These are phyloP conservation scores for Leptodactylus fuscus DNA, from an alignment of 2,113 vertebrate genomes.

Conservation along the genomic window DNA sequence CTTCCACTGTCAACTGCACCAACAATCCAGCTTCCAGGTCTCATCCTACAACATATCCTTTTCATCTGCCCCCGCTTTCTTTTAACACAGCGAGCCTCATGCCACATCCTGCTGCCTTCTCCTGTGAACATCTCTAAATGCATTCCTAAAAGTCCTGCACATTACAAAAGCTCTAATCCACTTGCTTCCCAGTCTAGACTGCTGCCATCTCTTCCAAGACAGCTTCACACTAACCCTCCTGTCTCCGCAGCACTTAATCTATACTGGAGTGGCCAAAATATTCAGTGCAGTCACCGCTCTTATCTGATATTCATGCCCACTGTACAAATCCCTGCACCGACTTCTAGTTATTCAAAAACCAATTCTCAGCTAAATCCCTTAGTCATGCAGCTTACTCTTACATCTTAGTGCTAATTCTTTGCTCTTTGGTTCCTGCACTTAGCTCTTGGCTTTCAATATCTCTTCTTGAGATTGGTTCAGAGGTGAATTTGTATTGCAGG, in stretches of 20 bases:
- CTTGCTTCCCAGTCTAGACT: not conserved
- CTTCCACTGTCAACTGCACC: not conserved
- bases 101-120: constrained; percentile 15
- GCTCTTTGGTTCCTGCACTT: not conserved
- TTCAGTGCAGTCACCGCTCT: not conserved
- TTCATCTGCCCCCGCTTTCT: constrained; percentile 30
- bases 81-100: not conserved
- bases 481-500: not conserved
- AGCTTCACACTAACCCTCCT: not conserved
- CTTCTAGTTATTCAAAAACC: not conserved
- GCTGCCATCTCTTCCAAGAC: constrained; percentile 17
- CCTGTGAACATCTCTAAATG: constrained; percentile 14
- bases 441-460: not conserved
- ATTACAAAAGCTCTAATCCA: not conserved
- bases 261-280: not conserved
- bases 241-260: not conserved
- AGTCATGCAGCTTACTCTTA: not conserved
- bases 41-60: constrained; percentile 25
- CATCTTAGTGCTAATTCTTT: not conserved
- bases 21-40: not conserved
- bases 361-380: not conserved
- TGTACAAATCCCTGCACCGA: not conserved
- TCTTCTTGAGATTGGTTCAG: not conserved
- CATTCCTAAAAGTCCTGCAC: not conserved
- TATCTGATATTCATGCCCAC: constrained; percentile 1